phyloP scores from a whole-genome alignment of 2,113 vertebrate species.

The Myotis davidii region DNA sequence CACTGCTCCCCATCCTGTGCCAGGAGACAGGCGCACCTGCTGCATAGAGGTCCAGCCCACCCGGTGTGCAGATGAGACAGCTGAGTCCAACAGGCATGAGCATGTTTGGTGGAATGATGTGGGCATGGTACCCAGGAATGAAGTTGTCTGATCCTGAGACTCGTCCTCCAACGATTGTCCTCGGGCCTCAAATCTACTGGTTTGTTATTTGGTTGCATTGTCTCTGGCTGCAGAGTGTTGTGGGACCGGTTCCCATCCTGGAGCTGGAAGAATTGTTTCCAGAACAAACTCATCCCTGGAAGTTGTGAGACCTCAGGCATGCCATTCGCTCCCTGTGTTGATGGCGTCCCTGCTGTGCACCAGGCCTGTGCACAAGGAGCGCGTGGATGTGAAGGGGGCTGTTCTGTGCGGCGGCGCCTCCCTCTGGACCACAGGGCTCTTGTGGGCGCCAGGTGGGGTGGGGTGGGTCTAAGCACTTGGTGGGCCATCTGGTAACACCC shows the following conservation, averaged over 20 bases:
- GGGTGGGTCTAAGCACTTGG: not conserved
- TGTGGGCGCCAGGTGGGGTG: not conserved
- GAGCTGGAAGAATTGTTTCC: not conserved
- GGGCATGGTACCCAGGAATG: not conserved
- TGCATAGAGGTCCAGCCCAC: not conserved
- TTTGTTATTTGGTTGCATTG: not conserved
- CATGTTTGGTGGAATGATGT: not conserved
- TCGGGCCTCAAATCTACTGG: not conserved
- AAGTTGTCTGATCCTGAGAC: not conserved
- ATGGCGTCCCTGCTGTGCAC: not conserved
- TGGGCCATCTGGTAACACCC: not conserved
- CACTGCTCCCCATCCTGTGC: not conserved
- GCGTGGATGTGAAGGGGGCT: rapidly evolving
- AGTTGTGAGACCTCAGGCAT: not conserved
- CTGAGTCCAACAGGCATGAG: not conserved
- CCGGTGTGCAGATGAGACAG: not conserved
- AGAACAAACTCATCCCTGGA: not conserved
- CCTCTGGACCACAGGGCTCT: not conserved
- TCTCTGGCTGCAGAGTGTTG: not conserved
- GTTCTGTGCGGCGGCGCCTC: not conserved
- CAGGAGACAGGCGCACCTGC: no score
- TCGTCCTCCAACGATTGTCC: not conserved
- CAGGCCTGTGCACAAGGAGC: not conserved
- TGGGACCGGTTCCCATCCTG: no score
- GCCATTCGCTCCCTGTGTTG: rapidly evolving